phyloP scores from a whole-genome alignment of 2,797 vertebrate species.

The Aplochiton taeniatus region DNA sequence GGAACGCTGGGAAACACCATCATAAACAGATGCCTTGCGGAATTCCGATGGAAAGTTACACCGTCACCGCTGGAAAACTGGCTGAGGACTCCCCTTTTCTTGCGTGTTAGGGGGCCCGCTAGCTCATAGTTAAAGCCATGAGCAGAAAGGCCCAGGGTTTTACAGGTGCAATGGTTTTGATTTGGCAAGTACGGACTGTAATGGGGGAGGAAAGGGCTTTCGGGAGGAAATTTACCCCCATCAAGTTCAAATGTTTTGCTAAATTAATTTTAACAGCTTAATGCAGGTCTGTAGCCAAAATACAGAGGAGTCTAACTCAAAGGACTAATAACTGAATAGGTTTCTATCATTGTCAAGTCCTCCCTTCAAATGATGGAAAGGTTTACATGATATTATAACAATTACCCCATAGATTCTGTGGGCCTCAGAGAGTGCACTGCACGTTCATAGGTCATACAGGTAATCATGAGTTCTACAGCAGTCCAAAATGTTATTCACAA shows the following conservation, averaged over 20 bases:
- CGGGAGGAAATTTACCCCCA: slow-evolving; percentile 56
- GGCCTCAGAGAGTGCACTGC: neutral
- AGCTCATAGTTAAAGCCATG: slow-evolving; percentile 54
- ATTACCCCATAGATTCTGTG: slow-evolving; percentile 29
- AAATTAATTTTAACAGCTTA: slow-evolving; percentile 63
- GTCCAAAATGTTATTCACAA: no score
- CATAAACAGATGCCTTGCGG: slow-evolving; percentile 67
- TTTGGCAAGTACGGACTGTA: slow-evolving; percentile 43
- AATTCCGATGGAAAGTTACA: slow-evolving; percentile 68
- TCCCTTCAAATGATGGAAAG: slow-evolving; percentile 29
- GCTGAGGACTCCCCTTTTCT: slow-evolving; percentile 63
- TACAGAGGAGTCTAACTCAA: slow-evolving; percentile 31
- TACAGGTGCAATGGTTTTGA: slow-evolving; percentile 54
- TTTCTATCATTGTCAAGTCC: slow-evolving; percentile 53
- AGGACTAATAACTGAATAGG: slow-evolving; percentile 39
- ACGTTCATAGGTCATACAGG: no score
- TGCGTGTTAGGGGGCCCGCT: slow-evolving; percentile 48
- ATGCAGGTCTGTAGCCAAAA: slow-evolving; percentile 37
- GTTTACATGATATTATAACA: slow-evolving; percentile 34
- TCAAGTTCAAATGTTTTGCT: slow-evolving; percentile 66
- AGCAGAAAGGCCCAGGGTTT: slow-evolving; percentile 48
- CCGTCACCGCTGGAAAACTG: slow-evolving; percentile 56
- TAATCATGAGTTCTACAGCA: no score
- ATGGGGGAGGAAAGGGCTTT: slow-evolving; percentile 33
- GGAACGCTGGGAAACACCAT: slow-evolving; percentile 75